Percentiles rank a stretch among this genome's conserved stretches.
These are phyloP conservation scores for Pluvialis apricaria DNA, from an alignment of 2,113 vertebrate genomes.

Conservation along the genomic window DNA sequence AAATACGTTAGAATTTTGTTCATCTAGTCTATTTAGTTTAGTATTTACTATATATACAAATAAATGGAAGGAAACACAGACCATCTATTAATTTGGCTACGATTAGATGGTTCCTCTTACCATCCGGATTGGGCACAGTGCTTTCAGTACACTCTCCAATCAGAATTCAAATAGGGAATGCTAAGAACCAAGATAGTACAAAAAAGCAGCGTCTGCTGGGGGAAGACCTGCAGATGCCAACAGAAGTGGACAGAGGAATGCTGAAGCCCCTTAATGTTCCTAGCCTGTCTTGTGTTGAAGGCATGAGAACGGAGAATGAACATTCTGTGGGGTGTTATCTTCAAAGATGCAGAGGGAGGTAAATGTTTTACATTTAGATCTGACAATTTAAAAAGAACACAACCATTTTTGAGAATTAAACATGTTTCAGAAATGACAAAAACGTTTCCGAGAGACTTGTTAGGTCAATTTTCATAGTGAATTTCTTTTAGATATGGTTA, in stretches of 20 bases:
- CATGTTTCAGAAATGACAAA: neutral
- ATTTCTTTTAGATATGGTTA: neutral
- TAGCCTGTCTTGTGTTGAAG: neutral
- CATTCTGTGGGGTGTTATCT: neutral
- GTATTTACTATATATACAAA: neutral
- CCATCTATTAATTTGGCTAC: neutral
- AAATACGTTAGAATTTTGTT: neutral
- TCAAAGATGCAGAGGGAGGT: neutral
- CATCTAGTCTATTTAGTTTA: neutral
- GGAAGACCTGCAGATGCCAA: neutral
- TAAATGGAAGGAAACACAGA: neutral
- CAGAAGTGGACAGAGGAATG: neutral
- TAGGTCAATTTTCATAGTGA: neutral
- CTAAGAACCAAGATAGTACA: neutral
- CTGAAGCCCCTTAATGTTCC: neutral
- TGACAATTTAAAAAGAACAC: neutral
- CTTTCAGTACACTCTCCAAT: neutral
- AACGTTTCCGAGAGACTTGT: neutral
- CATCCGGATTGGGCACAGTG: neutral
- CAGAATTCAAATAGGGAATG: neutral
- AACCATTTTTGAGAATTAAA: neutral
- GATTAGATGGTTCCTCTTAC: neutral
- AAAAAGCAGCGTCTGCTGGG: neutral
- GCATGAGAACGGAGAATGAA: neutral
- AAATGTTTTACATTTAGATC: neutral